Base-by-base conservation (phyloP, 2,888 invertebrate genomes). In the Cataglyphis albicans region DNA sequence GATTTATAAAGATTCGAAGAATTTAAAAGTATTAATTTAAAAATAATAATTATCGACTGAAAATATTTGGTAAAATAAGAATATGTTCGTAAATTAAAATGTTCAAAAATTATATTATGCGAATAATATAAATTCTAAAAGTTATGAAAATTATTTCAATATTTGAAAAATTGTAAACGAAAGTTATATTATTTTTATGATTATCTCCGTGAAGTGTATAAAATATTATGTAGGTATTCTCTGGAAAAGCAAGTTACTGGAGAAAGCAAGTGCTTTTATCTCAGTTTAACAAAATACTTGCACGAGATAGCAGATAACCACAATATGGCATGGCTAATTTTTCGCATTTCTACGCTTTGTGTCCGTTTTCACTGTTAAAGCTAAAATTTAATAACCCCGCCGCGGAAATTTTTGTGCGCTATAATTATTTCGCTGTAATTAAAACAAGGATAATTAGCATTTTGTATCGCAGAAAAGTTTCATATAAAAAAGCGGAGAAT, bases 341-440 rank as follows among this genome's bases (percentile, higher is more conserved):
- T 67, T 76, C 76, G 55, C 29, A 76, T 65, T 55, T 76, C 55
- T 38, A 67, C 55, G 67, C 76, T 68, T 29, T 55, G 29, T 76
- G 55, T 29, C 55, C 55, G 55, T 67, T 38, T 52, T 25, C 55
- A 41, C 41, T 48, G 75, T 73, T 63, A 32, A 72, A 80, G 44
- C 73, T 41, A 41, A 44, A 74, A 74, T 55, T 81, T 74, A 81
- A 81, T 65, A 74, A 74, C 15, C 15, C 12, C 21, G 59, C n/a
- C n/a, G 64, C 74, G 55, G 52, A 81, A 81, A 64, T 72, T 74
- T 81, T 74, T 74, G 74, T 81, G 32, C 38, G 73, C 75, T 55
- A 55, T 29, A 57, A 55, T 55, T 55, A 35, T 38, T 38, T 29
- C 38, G 67, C 41, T 68, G 25, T 64, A 64, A 76, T 76, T 76